phyloP scores from a whole-genome alignment of 2,888 invertebrate species.

The Dilophus febrilis region DNA sequence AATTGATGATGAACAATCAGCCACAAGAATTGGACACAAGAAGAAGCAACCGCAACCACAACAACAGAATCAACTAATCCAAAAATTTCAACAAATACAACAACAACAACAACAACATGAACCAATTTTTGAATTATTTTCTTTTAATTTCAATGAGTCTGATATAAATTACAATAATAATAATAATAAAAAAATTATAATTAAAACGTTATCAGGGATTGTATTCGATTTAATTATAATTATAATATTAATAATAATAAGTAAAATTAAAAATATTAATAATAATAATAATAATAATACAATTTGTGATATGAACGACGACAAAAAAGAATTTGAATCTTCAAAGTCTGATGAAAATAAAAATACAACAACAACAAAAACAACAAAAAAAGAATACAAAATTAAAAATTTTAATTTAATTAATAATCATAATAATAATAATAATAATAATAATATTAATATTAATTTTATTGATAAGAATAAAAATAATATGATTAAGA shows the following conservation, averaged over 20 bases:
- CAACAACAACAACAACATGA: conserved; percentile 5
- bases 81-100: not conserved
- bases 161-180: conserved; percentile 5
- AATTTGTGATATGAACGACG: conserved; percentile 4
- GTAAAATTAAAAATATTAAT: conserved; percentile 2
- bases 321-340: conserved; percentile 5
- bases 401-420: too few species aligned
- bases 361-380: not conserved
- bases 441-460: not conserved
- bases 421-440: not conserved
- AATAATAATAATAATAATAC: not conserved
- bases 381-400: too few species aligned
- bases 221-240: not conserved
- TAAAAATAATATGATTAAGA: not conserved
- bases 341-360: conserved; percentile 4
- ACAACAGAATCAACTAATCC: not conserved
- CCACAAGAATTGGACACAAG: too few species aligned
- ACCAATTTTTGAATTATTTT: too few species aligned
- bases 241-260: not conserved
- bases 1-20: too few species aligned
- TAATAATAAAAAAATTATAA: conserved; percentile 3
- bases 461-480: not conserved
- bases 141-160: conserved; percentile 5
- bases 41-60: not conserved
- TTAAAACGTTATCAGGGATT: conserved; percentile 4